Evolutionary conservation across 2,888 invertebrate species (phyloP), one percentile per base, ranked within the genome.

Genomic region (Acrobasis consociella): DNA sequence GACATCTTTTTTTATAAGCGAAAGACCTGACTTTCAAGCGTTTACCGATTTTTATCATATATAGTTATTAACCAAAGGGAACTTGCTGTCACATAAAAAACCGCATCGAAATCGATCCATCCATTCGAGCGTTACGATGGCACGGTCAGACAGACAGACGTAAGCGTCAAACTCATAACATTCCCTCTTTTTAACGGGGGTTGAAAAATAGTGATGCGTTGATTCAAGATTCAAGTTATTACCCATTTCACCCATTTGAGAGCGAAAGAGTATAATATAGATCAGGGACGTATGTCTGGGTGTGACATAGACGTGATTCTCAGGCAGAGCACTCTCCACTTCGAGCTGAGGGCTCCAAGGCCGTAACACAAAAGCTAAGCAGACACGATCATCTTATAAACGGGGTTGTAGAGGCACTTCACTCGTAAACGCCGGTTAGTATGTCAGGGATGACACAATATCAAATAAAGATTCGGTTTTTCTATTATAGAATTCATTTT

Each of bases 371-470:
- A 78, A 77, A 77, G 75, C 72, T 70, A 73, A 71, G 69, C 72
- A 73, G 67, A 66, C 67, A 74, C 78, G 78, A 72, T 70, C 73
- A 74, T 72, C 70, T 72, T 71, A 70, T 67, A 70, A 75, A 73
- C 75, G 76, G 69, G 75, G 64, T 60, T 42, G 60, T 62, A 77
- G 74, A 66, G 69, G 62, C 73, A 70, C 76, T 77, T 69, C 38
- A 61, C 62, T 64, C 62, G 60, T 60, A 69, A 70, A 49, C 49
- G 16, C 13, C 46, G 17, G 58, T 22, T 58, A 60, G 31, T 50
- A n/a, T 60, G 50, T 60, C 59, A 60, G 9, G 49, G 39, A 58
- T 58, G 22, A 49, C 1, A 11, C 5, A 13, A 7, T 46, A 46
- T 11, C 46, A 13, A 46, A 42, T 42, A 7, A 42, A 42, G 42